Base-by-base conservation (phyloP, 2,113 vertebrate species). In the Bufo bufo region DNA sequence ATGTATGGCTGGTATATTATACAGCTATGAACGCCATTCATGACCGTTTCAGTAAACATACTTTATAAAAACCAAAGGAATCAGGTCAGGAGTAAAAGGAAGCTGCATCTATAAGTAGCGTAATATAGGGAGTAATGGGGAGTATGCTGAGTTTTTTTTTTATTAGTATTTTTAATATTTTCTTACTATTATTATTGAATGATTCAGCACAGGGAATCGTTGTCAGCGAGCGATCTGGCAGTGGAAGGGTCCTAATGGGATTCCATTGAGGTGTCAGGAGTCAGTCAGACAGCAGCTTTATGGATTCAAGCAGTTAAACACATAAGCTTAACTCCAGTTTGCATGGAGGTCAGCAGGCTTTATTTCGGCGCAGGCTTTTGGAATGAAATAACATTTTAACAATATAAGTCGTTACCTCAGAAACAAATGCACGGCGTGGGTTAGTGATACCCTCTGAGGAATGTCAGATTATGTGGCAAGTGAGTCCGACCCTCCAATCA, bases 351-450 rank as follows among this genome's bases (percentile, higher is more conserved):
- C 45, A 84, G 80, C 23, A n/a, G 23, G 71, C 71, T 83, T 84
- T 77, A 74, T 87, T 65, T 75, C 81, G 17, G 71, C 54, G 52
- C 80, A 77, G 87, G 87, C 58, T 69, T 58, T 72, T 33, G 54
- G 80, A 84, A 75, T 88, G 77, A 83, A 88, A 83, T 83, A 84
- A 83, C 80, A 84, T 83, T 83, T 77, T 75, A 83, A 88, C 71
- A 87, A 87, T 88, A 58, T 88, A 87, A 87, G 80, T 82, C 79
- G 69, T 88, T 88, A 75, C 69, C 87, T 74, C 80, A 50, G 80
- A 83, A 77, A 88, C 56, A 88, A 83, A 66, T 54, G 72, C 69
- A 7, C n/a, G 58, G 87, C 81, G 84, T 84, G 47, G 87, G 71
- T 56, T 88, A 84, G 79, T 88, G 87, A 88, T 77, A 83, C 87